Evolutionary conservation across 2,113 vertebrate species (phyloP).

Genomic region (Amphilophus citrinellus): DNA sequence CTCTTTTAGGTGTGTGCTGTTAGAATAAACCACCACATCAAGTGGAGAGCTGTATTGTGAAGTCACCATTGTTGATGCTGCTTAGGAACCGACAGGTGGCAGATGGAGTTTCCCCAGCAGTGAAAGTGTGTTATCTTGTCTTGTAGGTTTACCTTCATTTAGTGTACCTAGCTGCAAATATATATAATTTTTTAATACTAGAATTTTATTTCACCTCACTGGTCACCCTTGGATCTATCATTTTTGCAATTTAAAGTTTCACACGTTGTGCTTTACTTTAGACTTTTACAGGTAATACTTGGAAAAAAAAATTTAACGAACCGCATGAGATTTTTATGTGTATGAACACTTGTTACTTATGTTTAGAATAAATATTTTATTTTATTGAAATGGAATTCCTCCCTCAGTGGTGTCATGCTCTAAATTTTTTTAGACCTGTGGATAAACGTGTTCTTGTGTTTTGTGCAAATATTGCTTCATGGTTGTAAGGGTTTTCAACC

Average conservation of each 20-base stretch:
- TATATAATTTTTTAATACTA: too few species aligned
- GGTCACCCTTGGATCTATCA: too few species aligned
- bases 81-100: conserved; percentile 26
- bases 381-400: too few species aligned
- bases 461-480: background rate
- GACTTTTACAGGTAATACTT: too few species aligned
- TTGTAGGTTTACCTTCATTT: background rate
- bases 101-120: conserved; percentile 36
- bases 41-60: conserved; percentile 1
- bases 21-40: background rate
- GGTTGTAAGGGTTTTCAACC: background rate
- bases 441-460: background rate
- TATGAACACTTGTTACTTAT: too few species aligned
- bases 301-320: too few species aligned
- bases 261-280: too few species aligned
- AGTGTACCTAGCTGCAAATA: background rate
- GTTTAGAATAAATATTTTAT: too few species aligned
- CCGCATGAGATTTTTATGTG: too few species aligned
- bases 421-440: background rate
- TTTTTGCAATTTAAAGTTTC: too few species aligned
- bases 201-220: too few species aligned
- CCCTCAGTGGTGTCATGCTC: background rate
- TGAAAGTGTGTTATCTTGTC: conserved; percentile 43
- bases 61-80: conserved; percentile 27
- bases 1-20: background rate